Evolutionary conservation across 2,888 invertebrate genomes (phyloP), one percentile per base, ranked within the genome.

Genomic region (Trichopria drosophilae): DNA sequence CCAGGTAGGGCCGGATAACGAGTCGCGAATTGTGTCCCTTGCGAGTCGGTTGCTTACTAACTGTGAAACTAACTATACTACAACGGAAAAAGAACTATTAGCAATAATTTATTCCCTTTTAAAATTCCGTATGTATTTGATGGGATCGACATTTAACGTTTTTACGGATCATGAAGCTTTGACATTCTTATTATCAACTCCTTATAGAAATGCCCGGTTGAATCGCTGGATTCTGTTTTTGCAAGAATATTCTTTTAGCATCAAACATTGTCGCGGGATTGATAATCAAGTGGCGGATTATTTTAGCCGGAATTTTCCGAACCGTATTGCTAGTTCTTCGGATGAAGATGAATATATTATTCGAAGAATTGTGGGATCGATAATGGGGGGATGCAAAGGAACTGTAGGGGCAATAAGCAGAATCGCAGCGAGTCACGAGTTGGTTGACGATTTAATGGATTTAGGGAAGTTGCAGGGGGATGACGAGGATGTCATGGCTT

Each of bases 51-150:
- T 44, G 4, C 52, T 63, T 1, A 26, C 34, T 0, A 49, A 32
- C 6, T 37, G 58, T 0, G 60, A 64, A 44, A 3, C 26, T 6
- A 52, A 26, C 1, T 64, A 62, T 57, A 61, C 58, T 1, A 57
- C 57, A 1, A 43, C 61, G 0, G 65, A 66, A 51, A 61, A 62
- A 34, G 63, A 66, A 19, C 41, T n/a, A n/a, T n/a, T n/a, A n/a
- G n/a, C n/a, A n/a, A n/a, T 61, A 4, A 45, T 67, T 1, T 61
- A 45, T 34, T 50, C 57, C 5, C 16, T 67, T 1, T 41, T 37
- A n/a, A 63, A 63, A 39, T 66, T 65, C 51, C 61, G 62, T 12
- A 55, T 57, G 7, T 64, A 64, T 36, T 35, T 65, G 4, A 23
- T 60, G 7, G 64, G 62, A 53, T 0, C n/a, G n/a, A n/a, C n/a